Conservation (phyloP, 2,888 invertebrate genomes). For the Lepidocyrtoides sp. region DNA sequence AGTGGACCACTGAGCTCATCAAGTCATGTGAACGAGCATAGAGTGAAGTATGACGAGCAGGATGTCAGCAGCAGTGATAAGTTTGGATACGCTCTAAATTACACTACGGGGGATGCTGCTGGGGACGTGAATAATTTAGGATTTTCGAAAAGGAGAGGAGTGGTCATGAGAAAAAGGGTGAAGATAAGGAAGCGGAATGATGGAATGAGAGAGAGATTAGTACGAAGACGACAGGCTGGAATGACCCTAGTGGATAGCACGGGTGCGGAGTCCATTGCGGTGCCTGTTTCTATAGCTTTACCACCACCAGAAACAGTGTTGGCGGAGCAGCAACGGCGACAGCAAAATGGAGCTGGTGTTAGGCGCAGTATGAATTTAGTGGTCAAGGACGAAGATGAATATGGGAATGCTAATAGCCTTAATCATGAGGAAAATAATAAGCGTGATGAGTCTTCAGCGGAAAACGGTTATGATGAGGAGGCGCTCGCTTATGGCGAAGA, state of each 20-base stretch:
- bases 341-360: slow-evolving; percentile 21
- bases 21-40: slow-evolving; percentile 1
- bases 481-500: slow-evolving; percentile 52
- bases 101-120: not conserved
- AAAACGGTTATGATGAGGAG: not conserved
- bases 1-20: not conserved
- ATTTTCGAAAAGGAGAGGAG: slow-evolving; percentile 18
- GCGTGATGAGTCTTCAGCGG: not conserved
- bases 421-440: not conserved
- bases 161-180: not conserved
- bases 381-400: not conserved
- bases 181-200: not conserved
- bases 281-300: not conserved
- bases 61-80: not conserved
- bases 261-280: not conserved
- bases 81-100: not conserved
- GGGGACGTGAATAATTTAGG: slow-evolving; percentile 1
- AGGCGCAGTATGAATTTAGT: slow-evolving; percentile 16
- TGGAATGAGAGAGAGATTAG: not conserved
- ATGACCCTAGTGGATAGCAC: not conserved
- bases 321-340: not conserved
- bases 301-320: not conserved
- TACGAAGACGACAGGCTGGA: not conserved
- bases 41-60: not conserved
- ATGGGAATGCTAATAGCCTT: not conserved